Conservation (phyloP, 2,888 invertebrate genomes). For the Aradus depressus region DNA sequence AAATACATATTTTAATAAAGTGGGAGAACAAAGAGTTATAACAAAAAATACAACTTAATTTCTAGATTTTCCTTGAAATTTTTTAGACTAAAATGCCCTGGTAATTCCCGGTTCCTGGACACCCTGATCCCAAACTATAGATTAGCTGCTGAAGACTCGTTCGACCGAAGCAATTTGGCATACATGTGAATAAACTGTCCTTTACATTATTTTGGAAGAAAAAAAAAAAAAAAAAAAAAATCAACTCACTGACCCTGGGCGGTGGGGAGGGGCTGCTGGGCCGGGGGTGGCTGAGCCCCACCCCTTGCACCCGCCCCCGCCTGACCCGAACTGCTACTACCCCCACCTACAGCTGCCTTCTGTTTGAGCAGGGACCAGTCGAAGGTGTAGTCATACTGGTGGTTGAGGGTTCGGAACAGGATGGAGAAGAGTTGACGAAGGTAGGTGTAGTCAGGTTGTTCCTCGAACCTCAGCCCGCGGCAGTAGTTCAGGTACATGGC, state of each 20-base stretch:
- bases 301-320: constrained; percentile 7
- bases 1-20: no score
- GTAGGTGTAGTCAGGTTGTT: constrained; percentile 99
- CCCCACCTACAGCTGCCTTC: constrained; percentile 8
- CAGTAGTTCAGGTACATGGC: constrained; percentile 99
- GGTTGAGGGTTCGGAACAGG: constrained; percentile 96
- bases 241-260: constrained; percentile 15
- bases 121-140: no score
- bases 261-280: constrained; percentile 8
- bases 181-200: no score
- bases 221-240: no score
- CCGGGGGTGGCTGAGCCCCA: constrained; percentile 1
- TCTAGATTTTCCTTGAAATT: no score
- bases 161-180: no score
- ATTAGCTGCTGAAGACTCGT: no score
- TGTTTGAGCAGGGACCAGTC: constrained; percentile 63
- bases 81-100: no score
- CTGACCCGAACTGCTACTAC: neutral
- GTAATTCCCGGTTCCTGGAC: no score
- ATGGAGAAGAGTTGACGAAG: constrained; percentile 96
- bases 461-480: constrained; percentile 94
- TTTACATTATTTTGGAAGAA: no score
- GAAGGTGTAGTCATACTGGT: constrained; percentile 97
- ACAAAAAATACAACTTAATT: no score
- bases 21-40: no score